Percentiles rank a stretch among this genome's conserved stretches.
Evolutionary conservation across 2,888 invertebrate genomes (phyloP).

Genomic region (Gandaritis pyraliata): DNA sequence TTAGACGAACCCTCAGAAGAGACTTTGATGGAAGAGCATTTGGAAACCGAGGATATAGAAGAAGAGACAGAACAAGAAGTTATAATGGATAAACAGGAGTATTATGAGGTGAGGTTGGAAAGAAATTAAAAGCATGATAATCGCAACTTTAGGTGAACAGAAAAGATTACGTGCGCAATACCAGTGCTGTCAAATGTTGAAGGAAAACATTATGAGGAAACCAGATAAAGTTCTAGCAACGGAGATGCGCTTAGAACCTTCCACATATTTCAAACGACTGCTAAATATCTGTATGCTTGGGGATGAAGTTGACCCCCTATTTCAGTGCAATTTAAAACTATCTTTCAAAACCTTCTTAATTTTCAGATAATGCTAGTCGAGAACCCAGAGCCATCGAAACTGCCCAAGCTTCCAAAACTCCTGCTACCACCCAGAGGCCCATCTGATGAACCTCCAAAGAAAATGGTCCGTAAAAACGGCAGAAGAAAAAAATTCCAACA

Average conservation of each 20-base stretch:
- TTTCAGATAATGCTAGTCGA: constrained; percentile 76
- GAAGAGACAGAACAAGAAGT: constrained; percentile 64
- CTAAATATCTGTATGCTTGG: no score
- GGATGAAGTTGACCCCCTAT: background rate
- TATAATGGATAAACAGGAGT: constrained; percentile 77
- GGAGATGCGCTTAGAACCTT: no score
- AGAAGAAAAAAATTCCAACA: constrained; percentile 69
- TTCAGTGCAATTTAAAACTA: background rate
- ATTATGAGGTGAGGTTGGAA: constrained; percentile 67
- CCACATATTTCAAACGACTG: no score
- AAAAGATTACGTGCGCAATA: no score
- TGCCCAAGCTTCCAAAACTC: constrained; percentile 54
- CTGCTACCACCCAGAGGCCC: constrained; percentile 54
- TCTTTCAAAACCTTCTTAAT: constrained; percentile 1
- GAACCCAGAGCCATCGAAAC: constrained; percentile 53
- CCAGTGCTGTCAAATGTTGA: no score
- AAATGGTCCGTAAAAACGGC: constrained; percentile 60
- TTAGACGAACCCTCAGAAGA: constrained; percentile 56
- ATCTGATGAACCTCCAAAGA: constrained; percentile 59
- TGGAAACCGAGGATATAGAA: constrained; percentile 41
- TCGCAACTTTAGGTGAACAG: no score
- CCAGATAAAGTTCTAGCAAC: no score
- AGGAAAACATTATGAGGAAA: no score
- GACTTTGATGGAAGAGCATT: constrained; percentile 42
- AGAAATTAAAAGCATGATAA: no score